Percentiles rank a stretch among this genome's conserved stretches.
Evolutionary conservation across 2,113 vertebrate species (phyloP).

Genomic region (Suncus etruscus): DNA sequence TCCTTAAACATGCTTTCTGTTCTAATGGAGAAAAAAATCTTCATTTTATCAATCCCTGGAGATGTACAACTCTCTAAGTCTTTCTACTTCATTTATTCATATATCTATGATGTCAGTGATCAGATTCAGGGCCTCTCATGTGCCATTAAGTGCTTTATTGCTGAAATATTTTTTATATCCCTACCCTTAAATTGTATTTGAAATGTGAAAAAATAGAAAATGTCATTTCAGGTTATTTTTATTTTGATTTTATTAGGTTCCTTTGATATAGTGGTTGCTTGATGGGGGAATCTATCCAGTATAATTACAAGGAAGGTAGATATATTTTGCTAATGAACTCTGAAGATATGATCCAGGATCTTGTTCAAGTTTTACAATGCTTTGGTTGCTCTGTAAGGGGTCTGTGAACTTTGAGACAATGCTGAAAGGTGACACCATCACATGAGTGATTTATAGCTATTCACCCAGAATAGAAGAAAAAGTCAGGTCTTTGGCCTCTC

Average conservation of each 20-base stretch:
- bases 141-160: too few relatives aligned
- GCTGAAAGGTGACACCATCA: not conserved
- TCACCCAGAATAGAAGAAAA: not conserved
- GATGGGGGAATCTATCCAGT: not conserved
- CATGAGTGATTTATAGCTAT: not conserved
- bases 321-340: not conserved
- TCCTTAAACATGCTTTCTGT: not conserved
- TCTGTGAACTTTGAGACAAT: not conserved
- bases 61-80: too few relatives aligned
- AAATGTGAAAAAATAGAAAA: not conserved
- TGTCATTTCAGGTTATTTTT: not conserved
- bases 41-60: not conserved
- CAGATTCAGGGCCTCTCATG: not conserved
- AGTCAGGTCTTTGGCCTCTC: not conserved
- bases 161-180: too few relatives aligned
- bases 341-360: not conserved
- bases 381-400: not conserved
- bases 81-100: too few relatives aligned
- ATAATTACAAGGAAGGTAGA: not conserved
- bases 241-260: slow-evolving; percentile 50
- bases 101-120: not conserved
- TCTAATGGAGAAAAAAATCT: not conserved
- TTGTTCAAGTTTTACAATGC: not conserved
- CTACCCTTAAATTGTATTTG: slow-evolving; percentile 1
- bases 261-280: not conserved